Percentiles rank a stretch among this genome's conserved stretches.
Conservation (phyloP, 2,797 vertebrate genomes). For the Melopsittacus undulatus region DNA sequence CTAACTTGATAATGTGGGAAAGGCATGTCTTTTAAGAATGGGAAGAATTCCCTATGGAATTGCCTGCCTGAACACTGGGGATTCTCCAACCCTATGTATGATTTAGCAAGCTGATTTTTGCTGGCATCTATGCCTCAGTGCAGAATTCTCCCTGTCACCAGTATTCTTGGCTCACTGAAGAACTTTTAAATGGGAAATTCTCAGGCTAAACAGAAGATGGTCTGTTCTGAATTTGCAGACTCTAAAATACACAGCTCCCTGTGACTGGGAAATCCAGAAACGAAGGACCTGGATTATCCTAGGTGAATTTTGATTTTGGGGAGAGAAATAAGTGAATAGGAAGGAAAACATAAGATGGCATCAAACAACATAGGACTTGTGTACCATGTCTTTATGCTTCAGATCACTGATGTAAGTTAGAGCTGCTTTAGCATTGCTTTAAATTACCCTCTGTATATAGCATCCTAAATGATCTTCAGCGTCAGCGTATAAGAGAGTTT, state of each 20-base stretch:
- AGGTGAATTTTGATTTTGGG: neutral
- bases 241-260: constrained; percentile 16
- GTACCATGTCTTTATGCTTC: neutral
- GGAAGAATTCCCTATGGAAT: neutral
- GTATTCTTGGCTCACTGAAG: constrained; percentile 41
- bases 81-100: neutral
- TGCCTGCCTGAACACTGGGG: neutral
- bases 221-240: constrained; percentile 37
- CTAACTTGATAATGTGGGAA: neutral
- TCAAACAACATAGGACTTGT: neutral
- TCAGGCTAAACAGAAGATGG: constrained; percentile 52
- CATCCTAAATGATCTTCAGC: neutral
- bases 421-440: neutral
- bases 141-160: neutral
- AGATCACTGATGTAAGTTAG: neutral
- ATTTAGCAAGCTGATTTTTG: constrained; percentile 9
- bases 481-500: neutral
- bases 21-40: neutral
- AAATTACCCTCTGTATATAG: neutral
- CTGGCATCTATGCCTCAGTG: neutral
- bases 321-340: neutral
- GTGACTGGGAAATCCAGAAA: neutral
- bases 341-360: neutral
- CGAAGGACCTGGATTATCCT: neutral
- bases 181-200: constrained; percentile 38